Conservation (phyloP, 1,140 invertebrate species). For the Pristionchus pacificus region DNA sequence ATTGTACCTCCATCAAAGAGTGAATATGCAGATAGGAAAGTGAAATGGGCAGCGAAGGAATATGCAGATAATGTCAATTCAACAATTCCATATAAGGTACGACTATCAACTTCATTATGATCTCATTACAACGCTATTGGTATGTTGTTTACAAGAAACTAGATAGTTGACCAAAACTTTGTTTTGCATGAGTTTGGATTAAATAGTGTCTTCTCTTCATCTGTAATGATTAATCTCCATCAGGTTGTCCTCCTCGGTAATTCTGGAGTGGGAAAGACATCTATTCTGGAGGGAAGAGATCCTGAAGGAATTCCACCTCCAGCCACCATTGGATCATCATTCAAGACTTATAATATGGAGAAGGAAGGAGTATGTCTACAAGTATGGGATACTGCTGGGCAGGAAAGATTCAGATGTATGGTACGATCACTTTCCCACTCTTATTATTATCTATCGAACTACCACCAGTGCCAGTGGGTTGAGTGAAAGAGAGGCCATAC, state of each 20-base stretch:
- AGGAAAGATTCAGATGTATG: slow-evolving; percentile 94
- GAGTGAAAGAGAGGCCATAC: too few relatives aligned
- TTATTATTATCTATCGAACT: not conserved
- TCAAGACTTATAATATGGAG: slow-evolving; percentile 21
- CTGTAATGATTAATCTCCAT: too few relatives aligned
- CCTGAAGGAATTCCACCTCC: slow-evolving; percentile 6
- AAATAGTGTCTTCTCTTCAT: too few relatives aligned
- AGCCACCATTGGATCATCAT: slow-evolving; percentile 35
- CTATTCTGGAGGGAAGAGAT: slow-evolving; percentile 28
- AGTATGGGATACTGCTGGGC: slow-evolving; percentile 96
- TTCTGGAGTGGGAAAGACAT: slow-evolving; percentile 36
- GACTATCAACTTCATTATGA: not conserved
- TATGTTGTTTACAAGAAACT: too few relatives aligned
- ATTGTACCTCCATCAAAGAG: too few relatives aligned
- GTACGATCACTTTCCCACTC: slow-evolving; percentile 60
- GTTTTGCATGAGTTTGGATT: too few relatives aligned
- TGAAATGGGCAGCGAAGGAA: not conserved
- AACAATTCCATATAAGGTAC: not conserved
- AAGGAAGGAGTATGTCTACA: slow-evolving; percentile 69
- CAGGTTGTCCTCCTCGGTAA: not conserved
- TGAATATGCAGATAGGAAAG: not conserved
- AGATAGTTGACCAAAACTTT: too few relatives aligned
- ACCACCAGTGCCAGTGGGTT: too few relatives aligned
- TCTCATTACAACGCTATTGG: not conserved
- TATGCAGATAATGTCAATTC: not conserved